Evolutionary conservation across 1,140 invertebrate genomes (phyloP), one percentile per base, ranked within the genome.

Genomic region (Drosophila miranda): DNA sequence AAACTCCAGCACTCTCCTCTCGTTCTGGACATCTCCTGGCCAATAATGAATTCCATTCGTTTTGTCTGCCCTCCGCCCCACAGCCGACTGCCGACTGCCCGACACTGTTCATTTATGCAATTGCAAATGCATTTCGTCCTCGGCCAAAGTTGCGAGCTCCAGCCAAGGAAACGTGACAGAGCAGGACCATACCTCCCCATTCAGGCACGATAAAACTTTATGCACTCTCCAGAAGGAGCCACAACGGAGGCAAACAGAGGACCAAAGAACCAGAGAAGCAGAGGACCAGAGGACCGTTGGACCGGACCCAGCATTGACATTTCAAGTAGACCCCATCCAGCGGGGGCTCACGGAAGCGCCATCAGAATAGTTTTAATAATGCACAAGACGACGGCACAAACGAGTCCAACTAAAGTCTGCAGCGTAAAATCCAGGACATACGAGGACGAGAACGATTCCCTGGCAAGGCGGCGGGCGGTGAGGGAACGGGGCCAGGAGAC

Each of bases 41-140:
- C 75, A 82, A 86, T 89, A 89, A 89, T 89, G 86, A 86, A 89
- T 86, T 89, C 86, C 86, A 89, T 89, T 89, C 58, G 77, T 87
- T 82, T 78, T 80, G 78, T 78, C 74, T 81, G 75, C 11, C 53
- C n/a, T 21, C 3, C 11, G 11, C 7, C 19, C 26, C 23, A 23
- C n/a, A 19, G 11, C 14, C 8, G 1, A 11, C n/a, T 19, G 19
- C 3, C 5, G 13, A 3, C 23, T 21, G 28, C 42, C 54, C 49
- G 54, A 7, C 41, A 41, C 57, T 78, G 56, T 74, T 74, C 70
- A 79, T 75, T 79, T 78, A 79, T 79, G 77, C 77, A 78, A 80
- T 80, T 64, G 69, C 70, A 74, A 74, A 74, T 74, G 71, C 64
- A 80, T 80, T 80, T 70, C 62, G 75, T 71, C 52, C 54, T 30